A percentile compares a stretch with the other conserved stretches of the same genome.
Conservation (phyloP, 2,888 invertebrate species). For the Eucera pruinosa region DNA sequence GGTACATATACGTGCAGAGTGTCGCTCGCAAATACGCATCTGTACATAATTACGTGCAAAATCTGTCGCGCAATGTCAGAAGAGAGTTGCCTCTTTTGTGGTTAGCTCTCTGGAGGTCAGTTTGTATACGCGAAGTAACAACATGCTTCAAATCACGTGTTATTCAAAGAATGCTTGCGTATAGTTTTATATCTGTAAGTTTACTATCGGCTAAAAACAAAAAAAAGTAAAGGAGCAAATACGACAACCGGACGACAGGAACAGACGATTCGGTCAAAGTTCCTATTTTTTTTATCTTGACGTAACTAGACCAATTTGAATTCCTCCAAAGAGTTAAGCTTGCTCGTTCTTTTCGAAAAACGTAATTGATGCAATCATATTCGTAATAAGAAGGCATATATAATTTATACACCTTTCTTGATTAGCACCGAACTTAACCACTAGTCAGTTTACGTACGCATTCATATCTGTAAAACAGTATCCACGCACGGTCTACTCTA, state of each 20-base stretch:
- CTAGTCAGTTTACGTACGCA: constrained; percentile 57
- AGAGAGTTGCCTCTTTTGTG: constrained; percentile 40
- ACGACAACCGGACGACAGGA: no score
- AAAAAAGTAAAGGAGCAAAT: constrained; percentile 19
- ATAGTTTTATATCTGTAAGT: background rate
- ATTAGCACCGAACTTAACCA: constrained; percentile 69
- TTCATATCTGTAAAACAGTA: constrained; percentile 29
- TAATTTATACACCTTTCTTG: constrained; percentile 44
- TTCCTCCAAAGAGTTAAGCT: constrained; percentile 42
- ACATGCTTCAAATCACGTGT: background rate
- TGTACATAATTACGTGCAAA: constrained; percentile 63
- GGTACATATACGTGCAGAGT: constrained; percentile 55
- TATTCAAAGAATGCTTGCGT: background rate
- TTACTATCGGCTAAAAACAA: constrained; percentile 11
- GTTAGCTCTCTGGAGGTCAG: constrained; percentile 46
- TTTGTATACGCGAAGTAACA: background rate
- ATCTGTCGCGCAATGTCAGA: constrained; percentile 62
- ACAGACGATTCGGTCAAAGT: background rate
- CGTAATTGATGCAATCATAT: constrained; percentile 47
- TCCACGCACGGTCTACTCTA: constrained; percentile 45
- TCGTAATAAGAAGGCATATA: constrained; percentile 37
- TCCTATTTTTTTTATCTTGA: background rate
- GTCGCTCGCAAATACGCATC: constrained; percentile 40
- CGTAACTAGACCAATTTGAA: background rate
- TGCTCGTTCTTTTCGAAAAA: constrained; percentile 11